Conservation (phyloP, 1,140 invertebrate species). For the Mizuhopecten yessoensis region DNA sequence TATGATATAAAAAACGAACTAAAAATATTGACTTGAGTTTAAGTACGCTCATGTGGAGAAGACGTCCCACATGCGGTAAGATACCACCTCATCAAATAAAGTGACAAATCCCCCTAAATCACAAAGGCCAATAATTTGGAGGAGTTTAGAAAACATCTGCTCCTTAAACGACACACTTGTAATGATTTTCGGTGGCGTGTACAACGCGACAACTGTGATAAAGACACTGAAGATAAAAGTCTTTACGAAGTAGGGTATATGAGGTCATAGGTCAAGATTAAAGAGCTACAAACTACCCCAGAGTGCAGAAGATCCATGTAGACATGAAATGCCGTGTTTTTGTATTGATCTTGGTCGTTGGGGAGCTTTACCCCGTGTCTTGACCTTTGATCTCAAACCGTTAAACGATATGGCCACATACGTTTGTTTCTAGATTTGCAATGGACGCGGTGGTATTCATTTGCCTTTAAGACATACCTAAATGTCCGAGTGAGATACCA, state of each 20-base stretch:
- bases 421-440: not conserved
- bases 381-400: not conserved
- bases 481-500: not conserved
- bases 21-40: conserved; percentile 10
- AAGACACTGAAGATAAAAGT: not conserved
- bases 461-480: not conserved
- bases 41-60: not conserved
- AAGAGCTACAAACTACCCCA: conserved; percentile 37
- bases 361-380: not conserved
- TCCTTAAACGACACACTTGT: not conserved
- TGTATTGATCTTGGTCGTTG: conserved; percentile 4
- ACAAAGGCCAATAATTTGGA: conserved; percentile 38
- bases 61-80: not conserved
- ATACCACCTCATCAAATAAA: not conserved
- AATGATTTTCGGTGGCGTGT: conserved; percentile 23
- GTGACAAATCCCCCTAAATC: conserved; percentile 25
- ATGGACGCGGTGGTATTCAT: conserved; percentile 16
- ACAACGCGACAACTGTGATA: not conserved
- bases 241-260: conserved; percentile 34
- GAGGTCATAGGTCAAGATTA: conserved; percentile 25
- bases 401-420: conserved; percentile 28
- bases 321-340: conserved; percentile 33
- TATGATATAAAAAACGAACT: conserved; percentile 1
- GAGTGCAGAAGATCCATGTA: conserved; percentile 31
- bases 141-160: conserved; percentile 30